Percentiles rank a stretch among this genome's conserved stretches.
These are phyloP conservation scores for Dolichomitus sp. DNA, from an alignment of 2,888 invertebrate genomes.

Conservation along the genomic window DNA sequence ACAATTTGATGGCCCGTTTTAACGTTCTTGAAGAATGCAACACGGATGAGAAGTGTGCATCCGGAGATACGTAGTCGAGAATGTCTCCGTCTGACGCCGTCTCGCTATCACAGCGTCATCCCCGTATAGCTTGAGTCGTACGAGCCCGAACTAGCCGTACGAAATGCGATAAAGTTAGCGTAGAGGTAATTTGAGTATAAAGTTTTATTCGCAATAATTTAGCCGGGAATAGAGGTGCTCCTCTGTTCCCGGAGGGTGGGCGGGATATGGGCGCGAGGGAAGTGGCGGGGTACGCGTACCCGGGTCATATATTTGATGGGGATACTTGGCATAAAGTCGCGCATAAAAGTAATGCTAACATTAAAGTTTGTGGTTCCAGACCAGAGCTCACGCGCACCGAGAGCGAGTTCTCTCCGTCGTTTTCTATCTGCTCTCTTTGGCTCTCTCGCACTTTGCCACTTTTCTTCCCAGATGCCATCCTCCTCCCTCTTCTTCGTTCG, in stretches of 20 bases:
- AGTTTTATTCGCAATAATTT: conserved; percentile 86
- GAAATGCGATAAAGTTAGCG: conserved; percentile 85
- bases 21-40: conserved; percentile 47
- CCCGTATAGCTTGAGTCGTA: conserved; percentile 31
- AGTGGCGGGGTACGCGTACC: conserved; percentile 66
- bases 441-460: conserved; percentile 45
- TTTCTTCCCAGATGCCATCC: conserved; percentile 49
- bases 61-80: not conserved
- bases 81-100: conserved; percentile 32
- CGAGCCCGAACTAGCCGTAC: conserved; percentile 59
- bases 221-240: conserved; percentile 58
- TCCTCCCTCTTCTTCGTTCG: conserved; percentile 23
- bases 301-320: conserved; percentile 85
- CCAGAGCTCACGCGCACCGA: conserved; percentile 76
- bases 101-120: conserved; percentile 34
- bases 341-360: conserved; percentile 86
- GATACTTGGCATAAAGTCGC: conserved; percentile 86
- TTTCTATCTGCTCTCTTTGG: conserved; percentile 47
- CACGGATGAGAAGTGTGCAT: conserved; percentile 2
- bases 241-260: conserved; percentile 29
- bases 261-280: conserved; percentile 27
- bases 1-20: conserved; percentile 57
- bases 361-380: conserved; percentile 86
- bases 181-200: conserved; percentile 85
- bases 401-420: conserved; percentile 50